Conservation (phyloP, 2,797 vertebrate genomes). For the Premnoplex brunnescens region DNA sequence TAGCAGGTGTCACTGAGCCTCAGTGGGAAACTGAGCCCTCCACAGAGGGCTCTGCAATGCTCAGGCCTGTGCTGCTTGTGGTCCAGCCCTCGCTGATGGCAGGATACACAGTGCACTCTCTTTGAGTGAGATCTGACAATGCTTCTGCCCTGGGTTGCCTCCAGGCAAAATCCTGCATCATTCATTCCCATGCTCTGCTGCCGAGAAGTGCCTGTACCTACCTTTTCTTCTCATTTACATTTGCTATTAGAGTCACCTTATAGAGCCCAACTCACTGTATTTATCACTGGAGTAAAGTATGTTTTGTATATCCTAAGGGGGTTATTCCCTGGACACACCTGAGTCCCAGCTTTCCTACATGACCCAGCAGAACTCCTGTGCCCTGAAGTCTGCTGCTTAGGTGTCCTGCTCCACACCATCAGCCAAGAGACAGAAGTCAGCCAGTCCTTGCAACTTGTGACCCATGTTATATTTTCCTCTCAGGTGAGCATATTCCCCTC, state of each 20-base stretch:
- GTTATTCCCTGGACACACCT: neutral
- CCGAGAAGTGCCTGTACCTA: neutral
- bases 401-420: neutral
- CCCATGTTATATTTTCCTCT: neutral
- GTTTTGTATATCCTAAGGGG: neutral
- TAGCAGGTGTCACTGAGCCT: neutral
- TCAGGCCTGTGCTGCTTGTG: rapidly evolving
- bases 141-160: neutral
- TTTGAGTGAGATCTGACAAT: neutral
- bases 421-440: neutral
- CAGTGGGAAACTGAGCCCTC: neutral
- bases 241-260: neutral
- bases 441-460: neutral
- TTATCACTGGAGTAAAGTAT: neutral
- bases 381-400: neutral
- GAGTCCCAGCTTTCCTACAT: neutral
- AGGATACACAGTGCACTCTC: neutral
- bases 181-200: neutral
- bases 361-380: neutral
- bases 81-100: neutral
- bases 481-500: neutral
- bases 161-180: conserved; percentile 29
- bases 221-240: conserved; percentile 13
- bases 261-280: neutral
- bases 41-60: rapidly evolving